Evolutionary conservation across 2,113 vertebrate species (phyloP), one percentile per base, ranked within the genome.

Genomic region (Nothobranchius kuhntae): DNA sequence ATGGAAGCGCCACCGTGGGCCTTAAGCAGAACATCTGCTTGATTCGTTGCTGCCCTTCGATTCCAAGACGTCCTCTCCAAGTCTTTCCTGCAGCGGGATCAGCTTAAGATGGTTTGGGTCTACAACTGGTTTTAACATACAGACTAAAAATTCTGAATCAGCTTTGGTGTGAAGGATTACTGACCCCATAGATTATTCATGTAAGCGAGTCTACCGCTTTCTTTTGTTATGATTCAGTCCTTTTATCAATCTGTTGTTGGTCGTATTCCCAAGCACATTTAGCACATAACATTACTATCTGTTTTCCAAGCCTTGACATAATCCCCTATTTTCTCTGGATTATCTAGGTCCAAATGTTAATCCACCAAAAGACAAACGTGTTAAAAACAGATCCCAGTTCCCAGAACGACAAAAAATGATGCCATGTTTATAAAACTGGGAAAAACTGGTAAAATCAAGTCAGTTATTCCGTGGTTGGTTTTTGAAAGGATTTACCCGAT

Each of bases 351-450:
- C 24, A 0, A 17, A 68, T 5, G 58, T 57, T 61, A 62, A 69
- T 42, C 53, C 65, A 35, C 53, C 53, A 26, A 58, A 24, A 6
- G 53, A 15, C 66, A 9, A 63, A 57, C 38, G 47, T 24, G 42
- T 44, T 44, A 10, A 1, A 21, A 54, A 40, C 13, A 13, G 7
- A 46, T 13, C 35, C 8, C 8, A 11, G 10, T 50, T 61, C 52
- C 21, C 45, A 51, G 0, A 1, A 8, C 42, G 1, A 42, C 6
- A 35, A n/a, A 50, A 47, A 60, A 53, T 57, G 17, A 66, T 14
- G 9, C 17, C 3, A 1, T 68, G 53, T 61, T 60, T 56, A 63
- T 47, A 68, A 21, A 68, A 68, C 10, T 58, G 47, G 47, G 24
- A 11, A 7, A 65, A 40, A 44, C 30, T 30, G 4, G 30, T 30